Evolutionary conservation across 1,140 invertebrate species (phyloP).

Genomic region (Drosophila bipectinata): DNA sequence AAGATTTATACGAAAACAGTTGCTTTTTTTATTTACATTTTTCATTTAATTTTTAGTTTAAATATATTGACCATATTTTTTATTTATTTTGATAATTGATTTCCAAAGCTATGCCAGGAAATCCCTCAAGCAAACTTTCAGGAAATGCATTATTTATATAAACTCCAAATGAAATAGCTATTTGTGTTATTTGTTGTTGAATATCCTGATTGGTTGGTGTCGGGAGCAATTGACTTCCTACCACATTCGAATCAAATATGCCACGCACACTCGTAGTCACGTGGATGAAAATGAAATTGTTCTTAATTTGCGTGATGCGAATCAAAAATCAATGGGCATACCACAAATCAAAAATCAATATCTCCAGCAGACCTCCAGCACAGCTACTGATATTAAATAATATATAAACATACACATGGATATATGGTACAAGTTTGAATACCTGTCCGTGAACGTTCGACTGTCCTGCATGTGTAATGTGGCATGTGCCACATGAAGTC

Average conservation of each 20-base stretch:
- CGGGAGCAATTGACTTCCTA: slow-evolving; percentile 19
- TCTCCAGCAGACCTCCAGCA: slow-evolving; percentile 15
- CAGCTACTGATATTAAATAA: neutral
- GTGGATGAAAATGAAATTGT: slow-evolving; percentile 40
- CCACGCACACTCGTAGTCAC: slow-evolving; percentile 16
- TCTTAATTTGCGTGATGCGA: slow-evolving; percentile 52
- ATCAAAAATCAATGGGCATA: slow-evolving; percentile 44
- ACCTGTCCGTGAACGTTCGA: slow-evolving; percentile 1
- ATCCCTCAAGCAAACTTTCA: neutral
- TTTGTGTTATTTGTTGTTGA: neutral
- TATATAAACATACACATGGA: no score
- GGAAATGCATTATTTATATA: slow-evolving; percentile 12
- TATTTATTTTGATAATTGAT: no score
- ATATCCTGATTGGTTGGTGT: neutral
- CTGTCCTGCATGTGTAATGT: slow-evolving; percentile 24
- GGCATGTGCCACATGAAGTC: slow-evolving; percentile 21
- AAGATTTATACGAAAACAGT: no score
- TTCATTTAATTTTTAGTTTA: no score
- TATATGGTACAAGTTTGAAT: neutral
- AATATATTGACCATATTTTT: no score
- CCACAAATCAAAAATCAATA: slow-evolving; percentile 49
- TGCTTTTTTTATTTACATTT: no score
- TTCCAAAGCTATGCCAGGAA: neutral
- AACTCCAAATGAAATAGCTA: neutral
- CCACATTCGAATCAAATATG: slow-evolving; percentile 26